Base-by-base conservation (phyloP, 2,113 vertebrate genomes). In the human region DNA sequence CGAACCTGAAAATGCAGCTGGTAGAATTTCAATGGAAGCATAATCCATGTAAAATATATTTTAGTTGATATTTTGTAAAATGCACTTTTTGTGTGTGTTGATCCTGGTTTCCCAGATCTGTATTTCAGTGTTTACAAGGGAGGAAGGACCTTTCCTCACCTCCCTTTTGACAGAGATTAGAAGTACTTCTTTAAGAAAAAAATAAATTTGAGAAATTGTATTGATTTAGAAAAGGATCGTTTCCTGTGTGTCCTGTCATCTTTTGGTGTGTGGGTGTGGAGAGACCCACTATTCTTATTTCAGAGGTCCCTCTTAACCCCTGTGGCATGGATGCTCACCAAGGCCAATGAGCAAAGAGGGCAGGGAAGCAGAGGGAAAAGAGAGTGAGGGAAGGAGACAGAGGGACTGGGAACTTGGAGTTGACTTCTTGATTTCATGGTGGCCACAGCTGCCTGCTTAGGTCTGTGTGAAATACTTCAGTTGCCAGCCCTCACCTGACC, bases 61-160 rank as follows among this genome's bases (percentile, higher is more conserved):
- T 99, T 99, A 99, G 99, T 99, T 99, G 99, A 98, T 98, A 99
- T 99, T 99, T 99, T 99, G 98, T 99, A 99, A 99, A 99, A 99
- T 99, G 99, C 99, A 99, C 99, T 99, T 99, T 99, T 99, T 99
- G 97, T 99, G 99, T 99, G 98, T 99, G 99, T 99, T 97, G 98
- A 97, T 98, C 98, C 98, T 98, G 98, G 98, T 99, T 98, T 98
- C 98, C 99, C 98, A 98, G 98, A 98, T 99, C 99, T 99, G 98
- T 99, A 98, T 99, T 99, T 99, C 98, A 98, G 98, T 99, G 99
- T 99, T 99, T 99, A 99, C 99, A 99, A 98, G 98, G 97, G 99
- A 98, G 98, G 98, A 98, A 98, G 98, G 96, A 95, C 98, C 98
- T 98, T 99, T 98, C 99, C 98, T 98, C 96, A 92, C 98, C 97